Conservation (phyloP, 2,797 vertebrate genomes). For the Prionace glauca region DNA sequence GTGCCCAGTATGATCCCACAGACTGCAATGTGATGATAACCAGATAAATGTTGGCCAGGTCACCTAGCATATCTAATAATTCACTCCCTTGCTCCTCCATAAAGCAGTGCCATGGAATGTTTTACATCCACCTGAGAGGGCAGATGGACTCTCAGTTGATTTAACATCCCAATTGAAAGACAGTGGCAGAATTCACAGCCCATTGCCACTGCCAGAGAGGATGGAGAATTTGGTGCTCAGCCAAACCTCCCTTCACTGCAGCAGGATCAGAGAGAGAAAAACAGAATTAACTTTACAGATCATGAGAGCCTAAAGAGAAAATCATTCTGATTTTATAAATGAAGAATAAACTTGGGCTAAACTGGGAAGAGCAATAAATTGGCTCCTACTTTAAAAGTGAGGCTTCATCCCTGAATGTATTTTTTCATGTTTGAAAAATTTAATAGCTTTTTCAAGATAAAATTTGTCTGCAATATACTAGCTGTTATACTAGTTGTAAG, state of each 20-base stretch:
- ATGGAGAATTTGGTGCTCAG: no score
- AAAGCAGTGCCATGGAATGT: neutral
- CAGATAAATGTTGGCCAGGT: neutral
- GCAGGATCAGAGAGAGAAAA: no score
- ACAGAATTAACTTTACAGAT: no score
- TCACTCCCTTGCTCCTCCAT: neutral
- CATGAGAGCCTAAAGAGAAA: neutral
- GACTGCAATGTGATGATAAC: neutral
- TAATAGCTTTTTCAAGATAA: conserved; percentile 14
- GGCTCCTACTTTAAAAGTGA: neutral
- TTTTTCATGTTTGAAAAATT: neutral
- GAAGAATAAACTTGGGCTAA: neutral
- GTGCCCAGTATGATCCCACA: neutral
- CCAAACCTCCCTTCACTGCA: no score
- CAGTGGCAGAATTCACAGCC: no score
- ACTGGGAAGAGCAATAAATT: neutral
- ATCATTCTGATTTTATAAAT: neutral
- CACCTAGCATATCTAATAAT: neutral
- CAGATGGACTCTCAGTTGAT: neutral
- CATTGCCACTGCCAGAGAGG: no score
- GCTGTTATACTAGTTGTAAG: neutral
- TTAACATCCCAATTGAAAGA: neutral
- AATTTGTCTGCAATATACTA: neutral
- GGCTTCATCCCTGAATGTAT: neutral
- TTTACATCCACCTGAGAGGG: neutral